A percentile compares a stretch with the other conserved stretches of the same genome.
phyloP scores from a whole-genome alignment of 2,888 invertebrate genomes.

The Pyrocoelia pectoralis region DNA sequence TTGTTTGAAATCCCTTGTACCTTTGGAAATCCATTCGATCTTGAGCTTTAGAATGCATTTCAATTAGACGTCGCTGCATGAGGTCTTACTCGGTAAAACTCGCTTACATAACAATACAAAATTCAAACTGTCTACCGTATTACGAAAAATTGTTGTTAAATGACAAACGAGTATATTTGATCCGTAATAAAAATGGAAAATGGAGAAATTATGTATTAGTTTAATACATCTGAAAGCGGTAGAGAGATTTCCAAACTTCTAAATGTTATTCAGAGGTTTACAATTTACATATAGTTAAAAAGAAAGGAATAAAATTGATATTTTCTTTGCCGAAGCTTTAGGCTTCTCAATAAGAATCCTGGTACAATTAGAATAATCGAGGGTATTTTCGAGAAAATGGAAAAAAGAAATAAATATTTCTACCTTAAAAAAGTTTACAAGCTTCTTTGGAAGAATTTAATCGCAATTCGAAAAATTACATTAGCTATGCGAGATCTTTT shows the following conservation, averaged over 20 bases:
- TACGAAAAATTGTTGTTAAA: not conserved
- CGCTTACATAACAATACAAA: not conserved
- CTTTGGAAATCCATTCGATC: not conserved
- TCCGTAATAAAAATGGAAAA: not conserved
- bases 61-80: not conserved
- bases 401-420: not conserved
- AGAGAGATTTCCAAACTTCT: not conserved
- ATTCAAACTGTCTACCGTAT: not conserved
- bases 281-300: no score
- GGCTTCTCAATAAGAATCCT: not conserved
- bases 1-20: not conserved
- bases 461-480: conserved; percentile 13
- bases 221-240: not conserved
- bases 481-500: conserved; percentile 18
- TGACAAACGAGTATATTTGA: not conserved
- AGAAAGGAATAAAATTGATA: no score
- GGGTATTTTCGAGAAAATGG: no score
- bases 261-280: not conserved
- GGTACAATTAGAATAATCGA: not conserved
- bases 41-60: not conserved
- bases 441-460: not conserved
- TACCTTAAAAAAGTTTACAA: not conserved
- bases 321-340: no score
- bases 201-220: not conserved
- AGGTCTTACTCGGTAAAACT: not conserved